phyloP scores from a whole-genome alignment of 2,888 invertebrate species.

The Dichetophora obliterata region DNA sequence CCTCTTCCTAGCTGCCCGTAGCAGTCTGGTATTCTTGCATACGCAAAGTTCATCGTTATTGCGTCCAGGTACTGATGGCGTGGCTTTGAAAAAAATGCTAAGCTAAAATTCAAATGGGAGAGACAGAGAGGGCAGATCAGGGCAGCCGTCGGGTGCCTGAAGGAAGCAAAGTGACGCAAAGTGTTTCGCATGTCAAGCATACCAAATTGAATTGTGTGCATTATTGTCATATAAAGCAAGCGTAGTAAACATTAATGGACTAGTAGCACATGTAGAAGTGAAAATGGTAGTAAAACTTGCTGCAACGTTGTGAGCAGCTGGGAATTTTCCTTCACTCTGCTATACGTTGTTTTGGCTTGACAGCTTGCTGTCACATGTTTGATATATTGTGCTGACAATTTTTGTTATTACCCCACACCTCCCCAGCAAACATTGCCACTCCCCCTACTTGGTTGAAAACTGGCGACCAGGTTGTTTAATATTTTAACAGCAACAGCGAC shows the following conservation, averaged over 20 bases:
- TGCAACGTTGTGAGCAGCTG: not conserved
- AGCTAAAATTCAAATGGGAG: not conserved
- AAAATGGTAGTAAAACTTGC: not conserved
- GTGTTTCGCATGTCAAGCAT: conserved; percentile 21
- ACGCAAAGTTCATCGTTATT: not conserved
- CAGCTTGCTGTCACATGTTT: not conserved
- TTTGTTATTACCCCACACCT: not conserved
- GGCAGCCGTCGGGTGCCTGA: not conserved
- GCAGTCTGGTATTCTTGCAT: not conserved
- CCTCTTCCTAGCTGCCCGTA: not conserved
- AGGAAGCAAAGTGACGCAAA: not conserved
- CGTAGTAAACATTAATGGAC: not conserved
- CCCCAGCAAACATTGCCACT: not conserved
- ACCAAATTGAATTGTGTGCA: conserved; percentile 34
- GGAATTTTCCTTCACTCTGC: not conserved
- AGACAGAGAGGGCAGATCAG: too few relatives aligned
- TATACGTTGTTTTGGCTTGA: not conserved
- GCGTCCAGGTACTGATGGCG: not conserved
- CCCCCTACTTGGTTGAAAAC: not conserved
- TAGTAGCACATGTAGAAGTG: not conserved
- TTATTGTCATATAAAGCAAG: not conserved
- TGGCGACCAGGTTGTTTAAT: conserved; percentile 10
- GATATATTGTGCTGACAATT: not conserved
- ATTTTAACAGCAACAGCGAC: conserved; percentile 19
- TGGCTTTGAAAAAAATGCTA: not conserved